Evolutionary conservation across 2,113 vertebrate species (phyloP).

Genomic region (Vulpes ferrilata): DNA sequence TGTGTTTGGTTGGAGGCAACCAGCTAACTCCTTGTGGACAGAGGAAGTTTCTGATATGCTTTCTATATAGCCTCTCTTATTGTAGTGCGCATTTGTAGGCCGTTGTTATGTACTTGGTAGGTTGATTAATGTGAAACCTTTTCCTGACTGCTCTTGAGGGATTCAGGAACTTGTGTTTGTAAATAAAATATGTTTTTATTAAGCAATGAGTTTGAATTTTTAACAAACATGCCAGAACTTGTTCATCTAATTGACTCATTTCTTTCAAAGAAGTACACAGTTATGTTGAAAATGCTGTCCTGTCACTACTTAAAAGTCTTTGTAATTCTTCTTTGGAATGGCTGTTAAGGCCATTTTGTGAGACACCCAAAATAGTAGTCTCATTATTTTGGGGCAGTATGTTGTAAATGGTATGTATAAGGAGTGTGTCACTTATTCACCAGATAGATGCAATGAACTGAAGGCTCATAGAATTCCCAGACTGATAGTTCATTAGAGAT

Average conservation of each 20-base stretch:
- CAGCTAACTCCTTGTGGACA: slow-evolving; percentile 59
- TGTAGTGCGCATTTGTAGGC: slow-evolving; percentile 59
- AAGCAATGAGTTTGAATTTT: slow-evolving; percentile 51
- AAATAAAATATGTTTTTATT: slow-evolving; percentile 51
- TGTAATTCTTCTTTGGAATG: slow-evolving; percentile 63
- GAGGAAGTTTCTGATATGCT: slow-evolving; percentile 61
- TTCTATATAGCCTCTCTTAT: neutral
- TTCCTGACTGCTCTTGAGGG: slow-evolving; percentile 48
- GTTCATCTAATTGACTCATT: slow-evolving; percentile 20
- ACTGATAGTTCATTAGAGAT: slow-evolving; percentile 3
- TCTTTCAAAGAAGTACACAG: slow-evolving; percentile 44
- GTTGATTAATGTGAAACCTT: slow-evolving; percentile 26
- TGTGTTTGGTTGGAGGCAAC: slow-evolving; percentile 55
- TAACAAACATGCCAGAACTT: slow-evolving; percentile 13
- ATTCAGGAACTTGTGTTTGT: slow-evolving; percentile 49
- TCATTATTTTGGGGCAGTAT: slow-evolving; percentile 24
- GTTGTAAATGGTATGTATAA: slow-evolving; percentile 36
- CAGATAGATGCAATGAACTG: neutral
- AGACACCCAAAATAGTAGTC: neutral
- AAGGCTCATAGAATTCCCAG: neutral
- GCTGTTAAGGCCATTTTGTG: slow-evolving; percentile 5
- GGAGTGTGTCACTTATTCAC: slow-evolving; percentile 11
- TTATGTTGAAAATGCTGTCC: slow-evolving; percentile 7
- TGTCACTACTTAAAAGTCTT: slow-evolving; percentile 32
- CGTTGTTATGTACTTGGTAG: slow-evolving; percentile 46